Conservation (phyloP, 2,113 vertebrate species). For the Caracal caracal region DNA sequence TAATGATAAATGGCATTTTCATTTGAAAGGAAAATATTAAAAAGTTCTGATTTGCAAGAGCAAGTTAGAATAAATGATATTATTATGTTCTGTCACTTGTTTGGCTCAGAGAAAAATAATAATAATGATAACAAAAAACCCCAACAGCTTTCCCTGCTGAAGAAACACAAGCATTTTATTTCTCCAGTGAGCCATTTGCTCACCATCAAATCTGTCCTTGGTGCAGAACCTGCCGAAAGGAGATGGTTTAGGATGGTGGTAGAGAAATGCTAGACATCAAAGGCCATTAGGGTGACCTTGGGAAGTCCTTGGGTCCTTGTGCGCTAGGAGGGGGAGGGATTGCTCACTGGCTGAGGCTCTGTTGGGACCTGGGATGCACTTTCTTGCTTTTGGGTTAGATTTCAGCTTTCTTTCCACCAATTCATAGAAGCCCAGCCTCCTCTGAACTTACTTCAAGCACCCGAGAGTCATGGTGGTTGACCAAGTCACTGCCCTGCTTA, state of each 20-base stretch:
- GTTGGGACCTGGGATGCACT: neutral
- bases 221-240: constrained; percentile 56
- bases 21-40: constrained; percentile 85
- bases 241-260: neutral
- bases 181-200: constrained; percentile 74
- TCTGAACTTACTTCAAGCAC: constrained; percentile 8
- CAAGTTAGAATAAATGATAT: constrained; percentile 82
- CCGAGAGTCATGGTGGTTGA: neutral
- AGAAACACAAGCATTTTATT: constrained; percentile 76
- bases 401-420: neutral
- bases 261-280: neutral
- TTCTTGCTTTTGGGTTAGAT: constrained; percentile 11
- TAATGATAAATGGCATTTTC: constrained; percentile 85
- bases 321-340: neutral
- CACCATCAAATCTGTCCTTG: constrained; percentile 73
- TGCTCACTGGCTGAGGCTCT: neutral
- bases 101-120: constrained; percentile 78
- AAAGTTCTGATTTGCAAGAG: constrained; percentile 84
- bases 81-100: constrained; percentile 81
- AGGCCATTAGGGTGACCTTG: constrained; percentile 14
- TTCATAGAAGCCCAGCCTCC: neutral
- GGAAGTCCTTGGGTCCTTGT: neutral
- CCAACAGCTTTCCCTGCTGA: constrained; percentile 65
- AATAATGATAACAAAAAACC: constrained; percentile 76
- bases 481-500: neutral